Percentiles rank a stretch among this genome's conserved stretches.
phyloP scores from a whole-genome alignment of 2,888 invertebrate genomes.

The Fragum whitleyi region DNA sequence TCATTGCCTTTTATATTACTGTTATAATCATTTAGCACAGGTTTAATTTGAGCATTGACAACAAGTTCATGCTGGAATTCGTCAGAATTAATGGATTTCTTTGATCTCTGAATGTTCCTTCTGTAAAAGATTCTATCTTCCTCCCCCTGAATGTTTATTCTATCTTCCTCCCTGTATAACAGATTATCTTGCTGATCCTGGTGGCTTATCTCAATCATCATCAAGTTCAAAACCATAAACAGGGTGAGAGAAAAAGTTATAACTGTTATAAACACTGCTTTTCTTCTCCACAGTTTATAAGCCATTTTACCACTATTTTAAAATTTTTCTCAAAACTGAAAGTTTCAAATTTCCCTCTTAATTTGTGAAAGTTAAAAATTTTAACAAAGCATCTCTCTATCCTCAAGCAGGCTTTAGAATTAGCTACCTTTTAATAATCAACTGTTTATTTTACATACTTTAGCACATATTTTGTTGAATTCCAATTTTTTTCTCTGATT shows the following conservation, averaged over 20 bases:
- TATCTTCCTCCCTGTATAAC: neutral
- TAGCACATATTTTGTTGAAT: too few relatives aligned
- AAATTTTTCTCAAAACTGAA: too few relatives aligned
- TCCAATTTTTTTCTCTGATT: too few relatives aligned
- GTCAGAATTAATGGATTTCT: slow-evolving; percentile 27
- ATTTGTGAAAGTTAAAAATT: too few relatives aligned
- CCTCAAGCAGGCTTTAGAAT: too few relatives aligned
- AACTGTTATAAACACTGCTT: slow-evolving; percentile 5
- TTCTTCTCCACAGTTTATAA: slow-evolving; percentile 1
- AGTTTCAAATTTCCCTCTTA: too few relatives aligned
- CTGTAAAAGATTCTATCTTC: slow-evolving; percentile 17
- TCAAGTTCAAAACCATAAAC: slow-evolving; percentile 27
- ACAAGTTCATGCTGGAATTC: slow-evolving; percentile 36
- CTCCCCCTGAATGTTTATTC: too few relatives aligned
- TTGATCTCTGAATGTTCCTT: slow-evolving; percentile 17
- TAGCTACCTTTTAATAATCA: too few relatives aligned
- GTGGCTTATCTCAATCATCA: slow-evolving; percentile 19
- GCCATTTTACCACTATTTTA: slow-evolving; percentile 25
- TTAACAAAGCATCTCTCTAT: too few relatives aligned
- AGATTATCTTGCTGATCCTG: slow-evolving; percentile 2
- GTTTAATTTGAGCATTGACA: slow-evolving; percentile 1
- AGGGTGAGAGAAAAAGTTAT: neutral
- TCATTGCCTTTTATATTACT: neutral
- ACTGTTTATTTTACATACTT: too few relatives aligned
- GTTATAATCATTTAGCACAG: neutral